Base-by-base conservation (phyloP, 2,797 vertebrate species). In the Bryconaethiops microstoma region DNA sequence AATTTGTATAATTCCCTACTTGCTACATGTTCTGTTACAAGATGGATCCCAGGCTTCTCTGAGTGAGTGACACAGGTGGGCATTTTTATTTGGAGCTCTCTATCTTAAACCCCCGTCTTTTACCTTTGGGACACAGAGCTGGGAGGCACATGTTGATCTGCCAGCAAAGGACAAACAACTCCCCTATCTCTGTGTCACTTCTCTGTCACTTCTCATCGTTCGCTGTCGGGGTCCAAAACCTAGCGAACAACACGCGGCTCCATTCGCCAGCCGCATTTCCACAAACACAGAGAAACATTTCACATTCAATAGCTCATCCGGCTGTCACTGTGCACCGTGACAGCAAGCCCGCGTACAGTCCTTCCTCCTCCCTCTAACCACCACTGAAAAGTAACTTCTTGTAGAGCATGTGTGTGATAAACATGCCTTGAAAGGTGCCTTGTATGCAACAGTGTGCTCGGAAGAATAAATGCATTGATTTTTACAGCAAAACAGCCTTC, bases 131-230 rank as follows among this genome's bases (percentile, higher is more conserved):
- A 91, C 88, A 85, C 85, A 75, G 88, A 89, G 90, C 82, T 54
- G 25, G 78, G 65, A 80, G 82, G 90, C 90, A 92, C 90, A 88
- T 91, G 91, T 91, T 92, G 91, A 93, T 93, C 91, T 90, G 91
- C 89, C 87, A 84, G 89, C 82, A 87, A 90, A 93, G 92, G 91
- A 93, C 91, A 93, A 94, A 94, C 92, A 93, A 91, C 90, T 90
- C 90, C 91, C 91, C 91, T 90, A 91, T 92, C 84, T 84, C 86
- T 88, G 89, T 17, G 86, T 93, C 92, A 94, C 87, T 86, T 90
- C 85, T 87, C 88, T 92, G 92, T 93, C 93, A 92, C 90, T 92
- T 93, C 90, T 91, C 87, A 91, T 93, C 91, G 87, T 45, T 87
- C 88, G 82, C 82, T 80, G 77, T 86, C 82, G 87, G 90, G 88